Evolutionary conservation across 2,888 invertebrate genomes (phyloP), one percentile per base, ranked within the genome.

Genomic region (Zaprionus obscuricornis): DNA sequence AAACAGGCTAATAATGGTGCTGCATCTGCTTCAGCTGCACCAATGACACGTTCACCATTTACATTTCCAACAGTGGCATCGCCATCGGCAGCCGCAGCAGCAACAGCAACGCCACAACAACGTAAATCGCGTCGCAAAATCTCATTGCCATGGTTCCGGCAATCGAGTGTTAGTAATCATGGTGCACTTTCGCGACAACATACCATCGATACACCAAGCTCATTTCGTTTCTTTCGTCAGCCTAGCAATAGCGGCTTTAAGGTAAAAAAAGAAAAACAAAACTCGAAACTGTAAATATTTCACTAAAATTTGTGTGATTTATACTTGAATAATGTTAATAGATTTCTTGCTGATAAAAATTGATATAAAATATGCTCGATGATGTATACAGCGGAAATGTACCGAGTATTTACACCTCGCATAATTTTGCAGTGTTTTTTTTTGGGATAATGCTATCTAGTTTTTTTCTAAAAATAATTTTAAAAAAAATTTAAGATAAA

Each of bases 151-250:
- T 97, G 96, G 96, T 96, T 96, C 91, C 92, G 96, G 47, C 96
- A 96, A 90, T 94, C 93, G 84, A 96, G 96, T 60, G 93, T 95
- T 26, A 77, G 67, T 49, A 67, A 47, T 8, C 96, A 95, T 90
- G 94, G 94, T 65, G 92, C 93, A 52, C 93, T 96, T 54, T 93
- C 96, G 62, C 93, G 96, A 51, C 96, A 96, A 90, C 96, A 96
- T 90, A 96, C 96, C 90, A 96, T 97, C 91, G 96, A 96, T 91
- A 95, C 96, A 73, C 96, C 96, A 87, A 93, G 95, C 90, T 95
- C 96, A 63, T 96, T 96, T 91, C 94, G 95, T 86, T 94, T 95
- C 84, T 92, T 95, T 88, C 94, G 93, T 66, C 92, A 92, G 90
- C 81, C 89, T 72, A 91, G 90, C 82, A 79, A 58, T 59, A 90